A percentile compares a stretch with the other conserved stretches of the same genome.
phyloP scores from a whole-genome alignment of 2,113 vertebrate species.

The Psophia crepitans region DNA sequence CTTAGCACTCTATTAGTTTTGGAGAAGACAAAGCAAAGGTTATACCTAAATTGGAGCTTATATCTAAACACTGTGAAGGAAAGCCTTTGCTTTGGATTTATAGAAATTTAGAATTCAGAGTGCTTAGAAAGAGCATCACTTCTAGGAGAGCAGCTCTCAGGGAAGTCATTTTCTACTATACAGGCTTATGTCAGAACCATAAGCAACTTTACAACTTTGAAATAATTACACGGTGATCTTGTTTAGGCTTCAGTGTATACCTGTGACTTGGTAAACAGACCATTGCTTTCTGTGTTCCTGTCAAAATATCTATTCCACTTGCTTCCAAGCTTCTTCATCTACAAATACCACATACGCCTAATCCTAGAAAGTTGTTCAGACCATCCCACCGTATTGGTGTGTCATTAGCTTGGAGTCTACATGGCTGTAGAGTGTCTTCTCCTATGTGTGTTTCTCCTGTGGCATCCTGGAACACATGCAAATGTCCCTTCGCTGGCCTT shows the following conservation, averaged over 20 bases:
- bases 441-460: background rate
- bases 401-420: background rate
- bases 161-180: background rate
- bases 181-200: background rate
- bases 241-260: background rate
- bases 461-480: background rate
- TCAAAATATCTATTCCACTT: background rate
- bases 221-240: background rate
- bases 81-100: background rate
- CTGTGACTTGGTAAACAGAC: background rate
- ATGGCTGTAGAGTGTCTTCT: background rate
- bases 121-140: background rate
- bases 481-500: background rate
- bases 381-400: background rate
- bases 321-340: background rate
- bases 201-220: background rate
- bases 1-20: background rate
- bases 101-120: background rate
- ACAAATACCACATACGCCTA: background rate
- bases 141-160: background rate
- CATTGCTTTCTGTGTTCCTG: background rate
- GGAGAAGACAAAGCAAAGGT: background rate
- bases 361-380: background rate
- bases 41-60: background rate
- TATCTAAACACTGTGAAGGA: background rate